Conservation (phyloP, 2,113 vertebrate species). For the Takifugu bimaculatus region DNA sequence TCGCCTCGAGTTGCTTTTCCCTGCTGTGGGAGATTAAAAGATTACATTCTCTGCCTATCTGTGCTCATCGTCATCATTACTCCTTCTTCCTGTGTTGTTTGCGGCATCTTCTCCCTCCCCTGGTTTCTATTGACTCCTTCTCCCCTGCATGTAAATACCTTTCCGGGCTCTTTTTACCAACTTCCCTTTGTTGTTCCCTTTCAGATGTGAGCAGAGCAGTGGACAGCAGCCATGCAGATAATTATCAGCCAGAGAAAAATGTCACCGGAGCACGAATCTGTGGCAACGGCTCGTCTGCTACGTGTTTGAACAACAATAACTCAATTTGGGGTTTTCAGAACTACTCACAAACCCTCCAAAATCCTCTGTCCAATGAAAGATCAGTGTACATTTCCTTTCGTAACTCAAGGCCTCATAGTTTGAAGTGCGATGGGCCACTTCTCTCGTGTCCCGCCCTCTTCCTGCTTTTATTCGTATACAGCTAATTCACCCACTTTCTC, state of each 20-base stretch:
- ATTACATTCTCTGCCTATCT: constrained; percentile 73
- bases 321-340: too few relatives aligned
- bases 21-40: constrained; percentile 78
- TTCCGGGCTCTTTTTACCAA: constrained; percentile 51
- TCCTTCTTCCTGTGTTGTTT: constrained; percentile 50
- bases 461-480: too few relatives aligned
- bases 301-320: background rate
- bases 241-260: constrained; percentile 52
- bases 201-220: constrained; percentile 28
- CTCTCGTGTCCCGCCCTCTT: too few relatives aligned
- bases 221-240: constrained; percentile 56
- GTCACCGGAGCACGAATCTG: constrained; percentile 40
- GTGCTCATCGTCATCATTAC: constrained; percentile 66
- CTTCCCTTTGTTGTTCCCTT: constrained; percentile 50
- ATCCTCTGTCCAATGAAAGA: too few relatives aligned
- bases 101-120: constrained; percentile 1
- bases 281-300: constrained; percentile 22
- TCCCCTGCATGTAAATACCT: constrained; percentile 37
- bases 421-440: too few relatives aligned
- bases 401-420: too few relatives aligned
- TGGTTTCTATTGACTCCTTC: background rate
- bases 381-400: too few relatives aligned
- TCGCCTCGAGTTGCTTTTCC: constrained; percentile 71
- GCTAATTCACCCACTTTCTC: too few relatives aligned
- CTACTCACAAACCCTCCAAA: too few relatives aligned